phyloP scores from a whole-genome alignment of 1,140 invertebrate species.

The Heliconius hermathena region DNA sequence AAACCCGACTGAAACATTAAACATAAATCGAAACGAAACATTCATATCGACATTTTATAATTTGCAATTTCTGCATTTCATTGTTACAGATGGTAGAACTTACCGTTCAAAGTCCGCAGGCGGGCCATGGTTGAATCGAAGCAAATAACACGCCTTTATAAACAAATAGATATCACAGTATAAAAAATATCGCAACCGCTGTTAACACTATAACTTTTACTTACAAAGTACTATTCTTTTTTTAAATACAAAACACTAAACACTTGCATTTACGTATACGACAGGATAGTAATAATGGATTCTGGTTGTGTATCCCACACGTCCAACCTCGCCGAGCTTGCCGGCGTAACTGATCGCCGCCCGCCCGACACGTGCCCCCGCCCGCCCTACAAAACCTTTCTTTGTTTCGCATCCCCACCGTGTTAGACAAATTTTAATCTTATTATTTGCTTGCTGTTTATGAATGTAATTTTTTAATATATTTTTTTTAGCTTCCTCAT shows the following conservation, averaged over 20 bases:
- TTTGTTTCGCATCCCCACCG: slow-evolving; percentile 72
- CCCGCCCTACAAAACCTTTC: slow-evolving; percentile 70
- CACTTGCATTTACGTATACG: slow-evolving; percentile 44
- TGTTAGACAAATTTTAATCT: slow-evolving; percentile 77
- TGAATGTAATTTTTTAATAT: slow-evolving; percentile 47
- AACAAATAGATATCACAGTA: slow-evolving; percentile 19
- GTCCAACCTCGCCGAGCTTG: slow-evolving; percentile 50
- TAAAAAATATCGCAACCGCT: slow-evolving; percentile 61
- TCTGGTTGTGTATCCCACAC: slow-evolving; percentile 7
- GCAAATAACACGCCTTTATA: slow-evolving; percentile 29
- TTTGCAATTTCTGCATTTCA: slow-evolving; percentile 44
- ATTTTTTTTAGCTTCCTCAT: background rate
- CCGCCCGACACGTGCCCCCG: slow-evolving; percentile 58
- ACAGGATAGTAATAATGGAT: slow-evolving; percentile 27
- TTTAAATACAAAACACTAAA: slow-evolving; percentile 43
- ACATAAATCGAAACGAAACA: background rate
- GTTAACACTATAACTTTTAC: slow-evolving; percentile 39
- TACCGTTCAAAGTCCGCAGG: slow-evolving; percentile 47
- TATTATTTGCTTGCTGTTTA: slow-evolving; percentile 55
- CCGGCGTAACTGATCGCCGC: slow-evolving; percentile 56
- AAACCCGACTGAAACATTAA: background rate
- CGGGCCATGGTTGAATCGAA: slow-evolving; percentile 37
- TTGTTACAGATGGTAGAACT: slow-evolving; percentile 45
- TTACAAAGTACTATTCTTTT: slow-evolving; percentile 19
- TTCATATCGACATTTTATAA: slow-evolving; percentile 39